Evolutionary conservation across 2,113 vertebrate genomes (phyloP).

Genomic region (Melanotaenia duboulayi): DNA sequence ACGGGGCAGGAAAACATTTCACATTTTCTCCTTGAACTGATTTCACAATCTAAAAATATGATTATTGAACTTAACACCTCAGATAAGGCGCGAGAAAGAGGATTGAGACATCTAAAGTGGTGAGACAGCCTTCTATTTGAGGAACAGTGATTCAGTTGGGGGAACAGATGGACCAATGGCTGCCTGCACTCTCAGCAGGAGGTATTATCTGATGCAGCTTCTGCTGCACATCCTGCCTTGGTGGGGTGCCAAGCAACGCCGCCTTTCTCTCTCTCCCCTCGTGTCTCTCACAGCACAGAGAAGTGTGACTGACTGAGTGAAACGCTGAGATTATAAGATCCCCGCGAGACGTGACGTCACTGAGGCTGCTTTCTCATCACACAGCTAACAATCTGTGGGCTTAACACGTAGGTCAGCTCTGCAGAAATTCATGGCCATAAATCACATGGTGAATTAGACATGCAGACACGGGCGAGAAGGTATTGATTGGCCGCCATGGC

Average conservation of each 20-base stretch:
- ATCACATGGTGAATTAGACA: constrained; percentile 48
- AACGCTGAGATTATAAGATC: constrained; percentile 38
- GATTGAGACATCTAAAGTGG: constrained; percentile 47
- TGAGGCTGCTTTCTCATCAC: not conserved
- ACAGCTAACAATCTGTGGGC: constrained; percentile 1
- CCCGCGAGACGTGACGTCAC: constrained; percentile 30
- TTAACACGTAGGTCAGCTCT: constrained; percentile 1
- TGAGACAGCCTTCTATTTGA: constrained; percentile 72
- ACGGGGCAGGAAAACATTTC: not conserved
- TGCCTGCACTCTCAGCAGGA: constrained; percentile 66
- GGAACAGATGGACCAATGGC: constrained; percentile 73
- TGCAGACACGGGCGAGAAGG: constrained; percentile 21
- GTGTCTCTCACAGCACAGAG: constrained; percentile 7
- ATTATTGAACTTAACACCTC: constrained; percentile 38
- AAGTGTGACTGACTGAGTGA: constrained; percentile 48
- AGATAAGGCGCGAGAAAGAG: constrained; percentile 13
- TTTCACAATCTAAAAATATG: constrained; percentile 17
- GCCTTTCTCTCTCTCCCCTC: not conserved
- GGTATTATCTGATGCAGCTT: constrained; percentile 70
- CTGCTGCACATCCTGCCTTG: constrained; percentile 66
- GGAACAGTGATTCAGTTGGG: constrained; percentile 66
- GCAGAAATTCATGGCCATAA: constrained; percentile 47
- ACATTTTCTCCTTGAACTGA: constrained; percentile 12
- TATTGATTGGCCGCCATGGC: constrained; percentile 46
- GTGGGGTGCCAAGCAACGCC: constrained; percentile 54